Evolutionary conservation across 2,888 invertebrate genomes (phyloP).

Genomic region (Acronicta psi): DNA sequence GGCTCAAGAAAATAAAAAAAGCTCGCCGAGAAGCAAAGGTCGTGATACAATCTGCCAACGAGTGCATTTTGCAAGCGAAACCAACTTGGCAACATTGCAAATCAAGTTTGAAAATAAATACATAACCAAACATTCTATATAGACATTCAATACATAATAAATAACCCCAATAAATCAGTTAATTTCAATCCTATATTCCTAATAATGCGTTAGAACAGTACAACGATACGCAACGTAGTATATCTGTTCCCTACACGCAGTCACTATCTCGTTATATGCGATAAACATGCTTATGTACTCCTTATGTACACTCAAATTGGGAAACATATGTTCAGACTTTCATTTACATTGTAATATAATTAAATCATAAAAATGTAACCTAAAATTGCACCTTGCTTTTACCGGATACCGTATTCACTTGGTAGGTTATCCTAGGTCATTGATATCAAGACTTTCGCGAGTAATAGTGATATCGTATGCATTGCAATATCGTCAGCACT

Average conservation of each 20-base stretch:
- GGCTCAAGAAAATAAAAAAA: constrained; percentile 60
- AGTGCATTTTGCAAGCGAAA: constrained; percentile 66
- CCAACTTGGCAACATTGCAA: constrained; percentile 69
- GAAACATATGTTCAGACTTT: constrained; percentile 58
- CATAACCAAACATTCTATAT: constrained; percentile 66
- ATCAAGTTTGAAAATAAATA: constrained; percentile 72
- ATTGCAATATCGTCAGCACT: constrained; percentile 70
- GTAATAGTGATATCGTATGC: constrained; percentile 68
- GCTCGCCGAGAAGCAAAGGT: constrained; percentile 66
- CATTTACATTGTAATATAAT: constrained; percentile 61
- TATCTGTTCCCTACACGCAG: constrained; percentile 62
- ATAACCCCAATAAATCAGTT: constrained; percentile 58
- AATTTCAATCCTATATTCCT: constrained; percentile 62
- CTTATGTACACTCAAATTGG: constrained; percentile 54
- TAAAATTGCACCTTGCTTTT: constrained; percentile 68
- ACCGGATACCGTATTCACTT: constrained; percentile 73
- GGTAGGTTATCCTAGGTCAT: constrained; percentile 86
- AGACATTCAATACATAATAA: constrained; percentile 60
- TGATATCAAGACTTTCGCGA: constrained; percentile 77
- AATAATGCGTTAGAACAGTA: constrained; percentile 63
- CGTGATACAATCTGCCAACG: constrained; percentile 67
- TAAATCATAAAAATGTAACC: constrained; percentile 73
- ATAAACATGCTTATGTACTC: constrained; percentile 43
- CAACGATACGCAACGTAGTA: constrained; percentile 64
- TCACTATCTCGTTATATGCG: constrained; percentile 56